These are phyloP conservation scores for Gonocerus acuteangulatus DNA, from an alignment of 2,888 invertebrate genomes.

Conservation along the genomic window DNA sequence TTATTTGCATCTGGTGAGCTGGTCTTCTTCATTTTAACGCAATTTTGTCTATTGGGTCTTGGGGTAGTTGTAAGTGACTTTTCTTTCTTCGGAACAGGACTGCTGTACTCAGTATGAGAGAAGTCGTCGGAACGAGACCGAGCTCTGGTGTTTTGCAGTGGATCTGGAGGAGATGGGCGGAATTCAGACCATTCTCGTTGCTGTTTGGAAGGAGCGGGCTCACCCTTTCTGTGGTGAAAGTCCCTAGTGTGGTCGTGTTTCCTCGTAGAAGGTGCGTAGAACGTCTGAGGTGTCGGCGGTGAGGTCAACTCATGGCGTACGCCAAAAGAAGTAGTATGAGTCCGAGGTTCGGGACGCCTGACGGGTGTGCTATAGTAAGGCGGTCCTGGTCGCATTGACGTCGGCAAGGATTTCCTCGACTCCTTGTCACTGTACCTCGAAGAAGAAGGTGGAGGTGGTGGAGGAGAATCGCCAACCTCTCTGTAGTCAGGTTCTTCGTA, in stretches of 20 bases:
- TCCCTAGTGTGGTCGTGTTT: background rate
- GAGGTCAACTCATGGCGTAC: background rate
- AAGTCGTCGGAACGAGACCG: conserved; percentile 12
- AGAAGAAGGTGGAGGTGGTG: background rate
- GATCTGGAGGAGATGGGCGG: conserved; percentile 26
- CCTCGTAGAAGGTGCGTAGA: conserved; percentile 4
- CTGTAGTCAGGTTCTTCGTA: conserved; percentile 9
- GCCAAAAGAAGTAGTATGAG: background rate
- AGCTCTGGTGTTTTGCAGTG: conserved; percentile 5
- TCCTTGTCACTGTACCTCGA: conserved; percentile 4
- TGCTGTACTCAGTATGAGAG: conserved; percentile 18
- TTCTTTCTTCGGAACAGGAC: conserved; percentile 3
- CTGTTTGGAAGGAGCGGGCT: background rate
- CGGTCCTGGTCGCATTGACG: conserved; percentile 10
- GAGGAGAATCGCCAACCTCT: background rate
- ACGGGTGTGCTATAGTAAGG: conserved; percentile 23
- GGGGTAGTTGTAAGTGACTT: conserved; percentile 1
- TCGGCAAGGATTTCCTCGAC: background rate
- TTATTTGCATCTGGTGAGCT: background rate
- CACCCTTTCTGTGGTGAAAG: conserved; percentile 5
- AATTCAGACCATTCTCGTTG: conserved; percentile 7
- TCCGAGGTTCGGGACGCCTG: conserved; percentile 3
- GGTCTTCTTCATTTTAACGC: conserved; percentile 26
- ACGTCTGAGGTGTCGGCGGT: conserved; percentile 5
- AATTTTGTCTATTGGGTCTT: conserved; percentile 14